These are phyloP conservation scores for Nannospalax galili DNA, from an alignment of 2,113 vertebrate genomes.

Conservation along the genomic window DNA sequence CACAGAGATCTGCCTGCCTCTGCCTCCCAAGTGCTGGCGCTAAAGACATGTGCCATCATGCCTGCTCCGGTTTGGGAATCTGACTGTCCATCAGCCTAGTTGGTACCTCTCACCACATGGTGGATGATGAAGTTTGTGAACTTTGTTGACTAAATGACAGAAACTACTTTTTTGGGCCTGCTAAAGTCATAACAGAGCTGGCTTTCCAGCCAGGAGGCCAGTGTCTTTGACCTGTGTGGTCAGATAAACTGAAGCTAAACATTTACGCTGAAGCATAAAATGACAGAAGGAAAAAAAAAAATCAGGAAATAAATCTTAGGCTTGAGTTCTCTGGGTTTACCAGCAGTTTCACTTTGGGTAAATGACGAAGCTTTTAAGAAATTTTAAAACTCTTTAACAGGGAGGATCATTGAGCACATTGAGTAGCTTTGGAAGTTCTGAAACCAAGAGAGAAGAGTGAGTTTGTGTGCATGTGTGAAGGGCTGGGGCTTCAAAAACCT, in stretches of 20 bases:
- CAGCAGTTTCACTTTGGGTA: neutral
- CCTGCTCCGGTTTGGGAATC: too few species aligned
- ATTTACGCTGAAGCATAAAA: neutral
- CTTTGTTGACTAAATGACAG: neutral
- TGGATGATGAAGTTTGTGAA: neutral
- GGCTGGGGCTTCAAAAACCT: neutral
- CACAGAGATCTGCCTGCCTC: too few species aligned
- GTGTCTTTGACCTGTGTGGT: neutral
- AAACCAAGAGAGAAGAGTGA: neutral
- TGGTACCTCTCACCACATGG: neutral
- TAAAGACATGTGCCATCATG: too few species aligned
- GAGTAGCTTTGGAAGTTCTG: neutral
- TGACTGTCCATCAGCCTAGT: neutral
- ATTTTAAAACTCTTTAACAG: neutral
- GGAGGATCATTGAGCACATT: neutral
- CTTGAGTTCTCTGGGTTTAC: neutral
- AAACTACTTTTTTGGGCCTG: slow-evolving; percentile 32
- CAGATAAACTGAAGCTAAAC: neutral
- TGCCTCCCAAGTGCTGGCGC: too few species aligned
- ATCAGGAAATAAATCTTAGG: neutral
- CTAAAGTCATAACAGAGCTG: neutral
- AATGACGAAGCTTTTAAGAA: neutral
- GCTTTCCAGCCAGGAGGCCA: neutral
- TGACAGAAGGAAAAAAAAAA: neutral
- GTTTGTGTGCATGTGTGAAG: neutral